Percentiles rank a stretch among this genome's conserved stretches.
These are phyloP conservation scores for Montipora foliosa DNA, from an alignment of 64 coral and sea anemone species.

Conservation along the genomic window DNA sequence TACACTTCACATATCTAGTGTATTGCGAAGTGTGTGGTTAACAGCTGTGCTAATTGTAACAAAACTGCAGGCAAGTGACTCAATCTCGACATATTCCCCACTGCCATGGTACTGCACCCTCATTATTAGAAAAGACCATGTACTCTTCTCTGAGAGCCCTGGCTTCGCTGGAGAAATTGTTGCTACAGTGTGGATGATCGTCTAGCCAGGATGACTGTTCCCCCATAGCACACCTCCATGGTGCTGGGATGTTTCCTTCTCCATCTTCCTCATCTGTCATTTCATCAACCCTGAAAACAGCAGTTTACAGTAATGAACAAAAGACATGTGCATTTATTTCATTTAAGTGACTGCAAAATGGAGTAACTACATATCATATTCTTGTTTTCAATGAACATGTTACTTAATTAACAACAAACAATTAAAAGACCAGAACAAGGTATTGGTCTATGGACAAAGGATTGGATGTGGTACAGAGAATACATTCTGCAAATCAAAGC, in stretches of 20 bases:
- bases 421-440: no score
- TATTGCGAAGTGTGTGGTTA: not conserved
- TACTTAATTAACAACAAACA: no score
- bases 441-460: no score
- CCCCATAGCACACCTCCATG: not conserved
- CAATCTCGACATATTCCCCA: slow-evolving; percentile 14
- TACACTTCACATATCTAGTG: not conserved
- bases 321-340: no score
- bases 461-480: no score
- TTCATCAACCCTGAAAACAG: no score
- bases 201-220: not conserved
- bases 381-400: no score
- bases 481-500: no score
- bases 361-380: no score
- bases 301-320: no score
- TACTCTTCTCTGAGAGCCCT: slow-evolving; percentile 6
- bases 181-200: not conserved
- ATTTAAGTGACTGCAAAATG: no score
- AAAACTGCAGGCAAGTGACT: slow-evolving; percentile 4
- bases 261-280: no score
- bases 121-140: not conserved
- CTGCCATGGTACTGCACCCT: slow-evolving; percentile 33
- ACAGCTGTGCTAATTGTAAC: not conserved
- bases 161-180: not conserved
- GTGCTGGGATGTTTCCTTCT: not conserved